Evolutionary conservation across 30 jellyfish, hydroid and myxozoan genomes (phyloP).

Genomic region (Catostylus mosaicus): DNA sequence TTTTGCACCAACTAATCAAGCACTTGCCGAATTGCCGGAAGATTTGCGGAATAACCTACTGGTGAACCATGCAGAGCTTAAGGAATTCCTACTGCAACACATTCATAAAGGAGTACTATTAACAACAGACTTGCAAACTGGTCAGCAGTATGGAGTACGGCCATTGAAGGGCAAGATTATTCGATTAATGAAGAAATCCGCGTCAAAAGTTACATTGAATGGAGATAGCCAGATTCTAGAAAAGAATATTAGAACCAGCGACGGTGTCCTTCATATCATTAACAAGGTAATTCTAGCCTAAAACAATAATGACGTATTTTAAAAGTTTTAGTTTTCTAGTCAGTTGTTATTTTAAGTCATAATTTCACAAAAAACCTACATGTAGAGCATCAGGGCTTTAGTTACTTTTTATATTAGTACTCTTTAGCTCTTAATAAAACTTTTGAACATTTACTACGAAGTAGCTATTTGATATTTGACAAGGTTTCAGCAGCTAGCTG

Average conservation of each 20-base stretch:
- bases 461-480: too few relatives aligned
- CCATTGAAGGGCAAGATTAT: conserved; percentile 49
- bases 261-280: conserved; percentile 71
- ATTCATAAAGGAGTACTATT: conserved; percentile 51
- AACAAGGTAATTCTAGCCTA: conserved; percentile 55
- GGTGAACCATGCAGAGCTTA: conserved; percentile 14
- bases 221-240: conserved; percentile 22
- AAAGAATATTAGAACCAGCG: conserved; percentile 31
- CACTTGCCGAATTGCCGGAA: conserved; percentile 36
- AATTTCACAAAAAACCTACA: too few relatives aligned
- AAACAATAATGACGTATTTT: background rate
- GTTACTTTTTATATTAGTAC: too few relatives aligned
- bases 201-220: conserved; percentile 29
- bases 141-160: conserved; percentile 44
- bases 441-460: too few relatives aligned
- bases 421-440: too few relatives aligned
- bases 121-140: conserved; percentile 12
- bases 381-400: too few relatives aligned
- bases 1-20: conserved; percentile 75
- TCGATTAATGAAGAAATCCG: conserved; percentile 3
- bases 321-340: too few relatives aligned
- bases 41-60: conserved; percentile 30
- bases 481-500: too few relatives aligned
- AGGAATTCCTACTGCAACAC: conserved; percentile 40
- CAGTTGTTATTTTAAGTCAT: too few relatives aligned